phyloP scores from a whole-genome alignment of 2,113 vertebrate species.

The Charina bottae region DNA sequence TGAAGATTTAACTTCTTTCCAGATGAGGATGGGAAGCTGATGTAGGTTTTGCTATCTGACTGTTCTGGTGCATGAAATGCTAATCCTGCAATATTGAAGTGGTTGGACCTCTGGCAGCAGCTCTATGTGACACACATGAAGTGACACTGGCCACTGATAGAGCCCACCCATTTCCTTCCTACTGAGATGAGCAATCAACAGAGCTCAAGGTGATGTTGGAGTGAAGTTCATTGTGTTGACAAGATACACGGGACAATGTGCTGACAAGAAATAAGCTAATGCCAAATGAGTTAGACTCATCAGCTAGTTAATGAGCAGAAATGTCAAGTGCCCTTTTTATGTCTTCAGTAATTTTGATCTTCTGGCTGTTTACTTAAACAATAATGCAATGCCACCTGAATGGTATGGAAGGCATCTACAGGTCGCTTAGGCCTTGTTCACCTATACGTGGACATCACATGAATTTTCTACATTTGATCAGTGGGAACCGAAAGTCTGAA shows the following conservation, averaged over 20 bases:
- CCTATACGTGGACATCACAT: not conserved
- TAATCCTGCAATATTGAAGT: not conserved
- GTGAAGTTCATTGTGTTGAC: constrained; percentile 57
- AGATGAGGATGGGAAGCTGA: not conserved
- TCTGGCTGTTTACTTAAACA: constrained; percentile 47
- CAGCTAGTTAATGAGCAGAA: constrained; percentile 42
- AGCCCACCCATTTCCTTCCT: constrained; percentile 52
- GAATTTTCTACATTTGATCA: not conserved
- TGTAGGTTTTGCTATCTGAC: not conserved
- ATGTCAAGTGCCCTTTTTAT: constrained; percentile 44
- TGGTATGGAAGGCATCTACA: not conserved
- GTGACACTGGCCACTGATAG: constrained; percentile 30
- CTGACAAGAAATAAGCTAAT: constrained; percentile 53
- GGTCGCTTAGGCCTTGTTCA: not conserved
- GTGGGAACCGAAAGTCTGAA: not conserved
- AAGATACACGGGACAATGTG: constrained; percentile 57
- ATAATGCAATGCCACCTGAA: not conserved
- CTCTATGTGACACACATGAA: not conserved
- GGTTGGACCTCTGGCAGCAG: constrained; percentile 3
- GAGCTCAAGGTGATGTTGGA: constrained; percentile 51
- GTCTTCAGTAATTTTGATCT: constrained; percentile 40
- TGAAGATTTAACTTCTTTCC: not conserved
- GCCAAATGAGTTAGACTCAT: constrained; percentile 57
- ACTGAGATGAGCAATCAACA: constrained; percentile 48
- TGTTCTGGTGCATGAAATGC: constrained; percentile 9